Base-by-base conservation (phyloP, 2,888 invertebrate genomes). In the Drosophila stalkeri region DNA sequence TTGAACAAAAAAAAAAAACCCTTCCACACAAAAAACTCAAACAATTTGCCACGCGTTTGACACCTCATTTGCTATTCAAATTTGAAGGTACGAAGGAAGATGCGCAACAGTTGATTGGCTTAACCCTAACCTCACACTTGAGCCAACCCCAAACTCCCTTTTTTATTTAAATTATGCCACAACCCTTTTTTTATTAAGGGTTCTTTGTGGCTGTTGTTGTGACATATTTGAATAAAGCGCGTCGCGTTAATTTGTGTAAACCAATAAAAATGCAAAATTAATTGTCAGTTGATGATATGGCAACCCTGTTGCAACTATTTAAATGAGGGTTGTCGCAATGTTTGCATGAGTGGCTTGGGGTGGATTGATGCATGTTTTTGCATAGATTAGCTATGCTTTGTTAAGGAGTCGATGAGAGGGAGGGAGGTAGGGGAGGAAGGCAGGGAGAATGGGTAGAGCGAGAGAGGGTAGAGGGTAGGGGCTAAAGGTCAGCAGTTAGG, bases 221-320 rank as follows among this genome's bases (percentile, higher is more conserved):
- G 81, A 81, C 77, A 83, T 35, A 77, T 75, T 79, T 79, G 62
- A 79, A 78, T 82, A 74, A 57, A 60, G 74, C 60, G 62, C 72
- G 63, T 55, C 35, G 43, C 39, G 74, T 81, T 90, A 90, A 83
- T 86, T 91, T 86, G 72, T 90, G 80, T 88, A 72, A 81, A 72
- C 79, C 90, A 90, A 90, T 91, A 81, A 87, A 88, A 88, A 87
- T 86, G 78, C 75, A 64, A 71, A 69, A 88, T 82, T 90, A 88
- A 91, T 86, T 90, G 87, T 72, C 77, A 62, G 65, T 9, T 59
- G 71, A 54, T 68, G 65, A 57, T 65, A 60, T 64, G 79, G 82
- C 71, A 72, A 77, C 83, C 77, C 89, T 88, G 77, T 70, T n/a
- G 54, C 23, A 23, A 37, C 23, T 55, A 55, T 55, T 39, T 41